phyloP scores from a whole-genome alignment of 2,888 invertebrate species.

The Thumatha senex region DNA sequence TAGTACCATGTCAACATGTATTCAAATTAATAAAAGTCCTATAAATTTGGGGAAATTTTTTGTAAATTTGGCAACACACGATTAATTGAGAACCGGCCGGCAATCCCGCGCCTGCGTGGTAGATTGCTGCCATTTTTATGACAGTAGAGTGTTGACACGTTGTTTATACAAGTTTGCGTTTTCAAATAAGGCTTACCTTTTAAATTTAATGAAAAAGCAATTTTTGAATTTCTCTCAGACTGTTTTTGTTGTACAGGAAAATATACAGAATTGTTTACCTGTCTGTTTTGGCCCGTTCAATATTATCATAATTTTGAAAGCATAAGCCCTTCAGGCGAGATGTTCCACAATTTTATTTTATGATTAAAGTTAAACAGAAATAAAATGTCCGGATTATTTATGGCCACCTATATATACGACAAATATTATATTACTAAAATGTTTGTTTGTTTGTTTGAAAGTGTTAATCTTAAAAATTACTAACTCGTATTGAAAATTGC shows the following conservation, averaged over 20 bases:
- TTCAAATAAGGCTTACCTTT: slow-evolving; percentile 13
- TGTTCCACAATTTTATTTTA: too few species aligned
- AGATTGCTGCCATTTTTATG: slow-evolving; percentile 23
- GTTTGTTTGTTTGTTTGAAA: too few species aligned
- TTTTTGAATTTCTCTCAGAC: neutral
- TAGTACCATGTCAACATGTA: too few species aligned
- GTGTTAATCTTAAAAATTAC: too few species aligned
- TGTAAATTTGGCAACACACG: slow-evolving; percentile 26
- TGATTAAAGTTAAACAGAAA: too few species aligned
- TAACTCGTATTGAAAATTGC: too few species aligned
- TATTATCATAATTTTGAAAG: neutral
- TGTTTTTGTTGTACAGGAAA: neutral
- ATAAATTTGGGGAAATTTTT: slow-evolving; percentile 12
- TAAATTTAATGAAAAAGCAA: slow-evolving; percentile 1
- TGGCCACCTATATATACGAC: too few species aligned
- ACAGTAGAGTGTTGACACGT: slow-evolving; percentile 40
- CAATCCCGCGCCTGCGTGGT: slow-evolving; percentile 39
- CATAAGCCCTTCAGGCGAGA: neutral
- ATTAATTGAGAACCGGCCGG: slow-evolving; percentile 33
- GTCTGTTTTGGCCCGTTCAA: neutral
- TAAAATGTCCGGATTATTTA: neutral
- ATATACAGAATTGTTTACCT: neutral
- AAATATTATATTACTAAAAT: too few species aligned
- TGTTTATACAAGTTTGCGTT: slow-evolving; percentile 32
- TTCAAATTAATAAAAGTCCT: too few species aligned